phyloP scores from a whole-genome alignment of 2,797 vertebrate genomes.

The Neosilurus hyrtlii region DNA sequence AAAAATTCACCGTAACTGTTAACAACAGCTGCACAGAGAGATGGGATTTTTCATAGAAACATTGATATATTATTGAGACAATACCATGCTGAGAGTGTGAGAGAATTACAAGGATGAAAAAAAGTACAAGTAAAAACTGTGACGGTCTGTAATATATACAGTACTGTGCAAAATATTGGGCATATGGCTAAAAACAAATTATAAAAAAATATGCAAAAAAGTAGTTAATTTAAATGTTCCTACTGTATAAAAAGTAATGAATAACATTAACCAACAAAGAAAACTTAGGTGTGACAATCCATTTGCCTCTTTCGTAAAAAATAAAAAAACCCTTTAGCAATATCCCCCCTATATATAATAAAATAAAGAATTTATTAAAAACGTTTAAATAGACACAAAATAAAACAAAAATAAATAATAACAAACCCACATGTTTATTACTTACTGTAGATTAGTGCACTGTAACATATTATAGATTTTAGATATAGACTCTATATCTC shows the following conservation, averaged over 20 bases:
- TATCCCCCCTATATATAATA: too few species aligned
- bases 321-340: too few species aligned
- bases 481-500: not conserved
- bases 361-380: too few species aligned
- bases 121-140: not conserved
- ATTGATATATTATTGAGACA: not conserved
- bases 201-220: not conserved
- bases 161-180: not conserved
- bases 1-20: conserved; percentile 25
- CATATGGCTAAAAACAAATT: too few species aligned
- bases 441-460: not conserved
- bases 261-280: not conserved
- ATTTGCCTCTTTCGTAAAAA: too few species aligned
- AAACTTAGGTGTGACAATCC: not conserved
- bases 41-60: not conserved
- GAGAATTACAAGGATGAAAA: not conserved
- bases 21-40: conserved; percentile 18
- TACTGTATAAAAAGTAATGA: too few species aligned
- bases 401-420: not conserved
- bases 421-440: not conserved
- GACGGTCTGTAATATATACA: not conserved
- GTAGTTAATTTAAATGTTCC: not conserved
- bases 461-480: not conserved
- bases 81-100: not conserved
- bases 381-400: not conserved